Evolutionary conservation across 2,888 invertebrate species (phyloP).

Genomic region (Axea sp.): DNA sequence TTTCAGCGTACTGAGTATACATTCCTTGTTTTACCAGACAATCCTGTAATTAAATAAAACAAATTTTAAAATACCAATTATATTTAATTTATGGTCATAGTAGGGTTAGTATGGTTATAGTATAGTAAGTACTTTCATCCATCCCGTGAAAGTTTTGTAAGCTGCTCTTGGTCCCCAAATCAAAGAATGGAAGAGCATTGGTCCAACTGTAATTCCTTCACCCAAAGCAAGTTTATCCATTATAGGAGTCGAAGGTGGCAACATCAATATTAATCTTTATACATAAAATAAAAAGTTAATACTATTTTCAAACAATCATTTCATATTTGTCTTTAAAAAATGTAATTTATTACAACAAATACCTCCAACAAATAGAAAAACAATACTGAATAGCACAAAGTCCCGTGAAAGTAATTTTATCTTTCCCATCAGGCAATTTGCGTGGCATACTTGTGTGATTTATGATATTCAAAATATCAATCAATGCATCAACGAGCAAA

Average conservation of each 20-base stretch:
- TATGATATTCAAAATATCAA: conserved; percentile 90
- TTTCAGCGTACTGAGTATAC: conserved; percentile 89
- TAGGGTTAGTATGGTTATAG: no score
- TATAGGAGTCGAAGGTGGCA: conserved; percentile 94
- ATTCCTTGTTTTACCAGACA: conserved; percentile 94
- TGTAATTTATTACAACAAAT: conserved; percentile 35
- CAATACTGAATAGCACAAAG: conserved; percentile 94
- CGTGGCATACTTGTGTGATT: conserved; percentile 82
- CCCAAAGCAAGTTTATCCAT: conserved; percentile 89
- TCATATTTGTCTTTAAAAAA: no score
- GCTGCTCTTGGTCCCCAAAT: conserved; percentile 94
- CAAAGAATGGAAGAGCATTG: conserved; percentile 89
- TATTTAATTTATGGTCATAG: no score
- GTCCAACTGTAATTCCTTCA: conserved; percentile 84
- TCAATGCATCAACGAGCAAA: conserved; percentile 90
- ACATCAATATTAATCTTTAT: conserved; percentile 86
- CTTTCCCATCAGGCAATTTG: conserved; percentile 72
- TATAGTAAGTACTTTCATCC: conserved; percentile 90
- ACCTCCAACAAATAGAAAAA: conserved; percentile 92
- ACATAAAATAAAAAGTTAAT: no score
- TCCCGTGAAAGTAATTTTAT: conserved; percentile 81
- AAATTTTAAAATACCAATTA: no score
- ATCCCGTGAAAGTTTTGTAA: conserved; percentile 91
- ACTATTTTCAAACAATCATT: no score
- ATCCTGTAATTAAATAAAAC: conserved; percentile 82